A percentile compares a stretch with the other conserved stretches of the same genome.
These are phyloP conservation scores for Noctilio leporinus DNA, from an alignment of 2,113 vertebrate species.

Conservation along the genomic window DNA sequence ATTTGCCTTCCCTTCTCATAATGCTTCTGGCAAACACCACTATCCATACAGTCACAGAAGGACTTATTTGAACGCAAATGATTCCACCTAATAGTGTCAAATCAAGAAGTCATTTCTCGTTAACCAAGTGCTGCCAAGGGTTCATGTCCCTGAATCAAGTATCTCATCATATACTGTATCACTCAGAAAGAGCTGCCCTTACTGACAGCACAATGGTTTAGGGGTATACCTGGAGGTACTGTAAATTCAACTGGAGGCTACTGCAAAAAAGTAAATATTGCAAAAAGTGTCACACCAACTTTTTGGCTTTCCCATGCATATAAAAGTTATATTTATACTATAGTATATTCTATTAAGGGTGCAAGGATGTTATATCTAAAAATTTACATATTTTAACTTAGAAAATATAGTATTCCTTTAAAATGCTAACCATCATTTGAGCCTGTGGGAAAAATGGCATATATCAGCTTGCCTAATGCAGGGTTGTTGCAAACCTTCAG, in stretches of 20 bases:
- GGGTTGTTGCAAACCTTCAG: neutral
- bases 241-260: neutral
- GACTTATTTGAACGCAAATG: neutral
- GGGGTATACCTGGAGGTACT: neutral
- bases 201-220: neutral
- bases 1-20: neutral
- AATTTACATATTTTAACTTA: neutral
- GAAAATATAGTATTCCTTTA: neutral
- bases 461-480: neutral
- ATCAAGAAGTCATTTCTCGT: neutral
- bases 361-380: neutral
- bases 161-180: neutral
- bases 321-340: neutral
- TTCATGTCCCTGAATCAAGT: neutral
- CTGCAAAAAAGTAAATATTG: neutral
- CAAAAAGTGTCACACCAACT: neutral
- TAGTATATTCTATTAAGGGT: neutral
- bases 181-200: neutral
- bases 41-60: neutral
- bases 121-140: neutral
- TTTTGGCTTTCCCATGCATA: neutral
- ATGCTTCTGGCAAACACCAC: neutral
- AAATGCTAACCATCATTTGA: neutral
- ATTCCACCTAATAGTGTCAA: neutral
- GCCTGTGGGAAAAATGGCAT: neutral